A percentile compares a stretch with the other conserved stretches of the same genome.
These are phyloP conservation scores for Pachyseris speciosa DNA, from an alignment of 64 coral and sea anemone genomes.

Conservation along the genomic window DNA sequence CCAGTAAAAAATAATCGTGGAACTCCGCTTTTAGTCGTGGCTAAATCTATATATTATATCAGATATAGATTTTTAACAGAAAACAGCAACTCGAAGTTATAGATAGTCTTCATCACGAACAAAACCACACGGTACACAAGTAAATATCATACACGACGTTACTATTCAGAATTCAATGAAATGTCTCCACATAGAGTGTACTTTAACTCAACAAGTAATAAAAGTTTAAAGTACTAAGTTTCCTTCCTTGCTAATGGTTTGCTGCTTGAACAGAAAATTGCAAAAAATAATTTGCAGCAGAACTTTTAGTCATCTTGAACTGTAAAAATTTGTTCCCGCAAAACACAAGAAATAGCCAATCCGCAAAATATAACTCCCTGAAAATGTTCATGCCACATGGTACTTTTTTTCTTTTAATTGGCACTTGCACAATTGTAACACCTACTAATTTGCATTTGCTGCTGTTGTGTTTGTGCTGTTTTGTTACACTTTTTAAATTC, in stretches of 20 bases:
- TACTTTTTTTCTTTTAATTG: background rate
- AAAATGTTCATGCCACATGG: background rate
- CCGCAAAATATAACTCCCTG: background rate
- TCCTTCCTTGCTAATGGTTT: background rate
- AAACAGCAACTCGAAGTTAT: too few relatives aligned
- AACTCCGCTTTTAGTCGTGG: too few relatives aligned
- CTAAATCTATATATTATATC: too few relatives aligned
- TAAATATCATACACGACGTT: too few relatives aligned
- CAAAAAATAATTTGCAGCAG: background rate
- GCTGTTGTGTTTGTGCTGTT: background rate
- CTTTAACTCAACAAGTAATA: too few relatives aligned
- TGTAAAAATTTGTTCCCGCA: background rate
- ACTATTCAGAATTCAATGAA: too few relatives aligned
- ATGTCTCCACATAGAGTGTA: too few relatives aligned
- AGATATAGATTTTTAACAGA: too few relatives aligned
- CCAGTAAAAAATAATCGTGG: too few relatives aligned
- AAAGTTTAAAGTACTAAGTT: too few relatives aligned
- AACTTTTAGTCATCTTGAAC: background rate
- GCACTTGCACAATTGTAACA: background rate
- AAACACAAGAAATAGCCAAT: background rate
- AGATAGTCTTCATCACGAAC: too few relatives aligned
- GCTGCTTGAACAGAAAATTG: background rate
- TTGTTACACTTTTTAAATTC: background rate
- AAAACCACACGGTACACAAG: too few relatives aligned
- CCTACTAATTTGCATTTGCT: background rate